Base-by-base conservation (phyloP, 2,113 vertebrate species). In the Pseudopodoces humilis region DNA sequence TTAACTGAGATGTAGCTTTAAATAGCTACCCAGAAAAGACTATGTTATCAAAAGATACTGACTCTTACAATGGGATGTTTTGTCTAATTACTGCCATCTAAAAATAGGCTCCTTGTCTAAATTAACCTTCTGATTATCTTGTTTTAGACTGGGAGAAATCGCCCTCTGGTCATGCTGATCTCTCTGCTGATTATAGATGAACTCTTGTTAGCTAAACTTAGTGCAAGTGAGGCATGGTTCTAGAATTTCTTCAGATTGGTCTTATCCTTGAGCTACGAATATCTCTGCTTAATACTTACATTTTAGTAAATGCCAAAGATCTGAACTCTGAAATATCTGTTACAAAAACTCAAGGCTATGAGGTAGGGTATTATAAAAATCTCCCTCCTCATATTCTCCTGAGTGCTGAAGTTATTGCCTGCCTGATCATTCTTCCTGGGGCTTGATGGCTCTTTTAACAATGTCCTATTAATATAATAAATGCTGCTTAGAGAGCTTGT, bases 41-140 rank as follows among this genome's bases (percentile, higher is more conserved):
- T 53, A 4, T 59, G 41, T 39, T 88, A 86, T 71, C 50, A 83
- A 62, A 46, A 81, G 76, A 90, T 49, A 44, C 33, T 55, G 55
- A 70, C 30, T 88, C 39, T 58, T 78, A 70, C 23, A 78, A 15
- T 47, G 33, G 35, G 24, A 31, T 93, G 24, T 70, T 81, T 92
- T 86, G 37, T 55, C 46, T 90, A n/a, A 95, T 93, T 77, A 59
- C n/a, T 83, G 47, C 30, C 27, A 39, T 86, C 64, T 93, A 71
- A 93, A 93, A 88, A 78, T 88, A 93, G 68, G 13, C 5, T 75
- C 27, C 47, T 83, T 90, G 69, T 86, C 76, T 92, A 80, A 93
- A 90, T 94, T 47, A 90, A 24, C 53, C 15, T 44, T 80, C 71
- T 92, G 74, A 86, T 77, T 60, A 39, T 77, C 55, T 70, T 94